Base-by-base conservation (phyloP, 2,113 vertebrate genomes). In the Neofelis nebulosa region DNA sequence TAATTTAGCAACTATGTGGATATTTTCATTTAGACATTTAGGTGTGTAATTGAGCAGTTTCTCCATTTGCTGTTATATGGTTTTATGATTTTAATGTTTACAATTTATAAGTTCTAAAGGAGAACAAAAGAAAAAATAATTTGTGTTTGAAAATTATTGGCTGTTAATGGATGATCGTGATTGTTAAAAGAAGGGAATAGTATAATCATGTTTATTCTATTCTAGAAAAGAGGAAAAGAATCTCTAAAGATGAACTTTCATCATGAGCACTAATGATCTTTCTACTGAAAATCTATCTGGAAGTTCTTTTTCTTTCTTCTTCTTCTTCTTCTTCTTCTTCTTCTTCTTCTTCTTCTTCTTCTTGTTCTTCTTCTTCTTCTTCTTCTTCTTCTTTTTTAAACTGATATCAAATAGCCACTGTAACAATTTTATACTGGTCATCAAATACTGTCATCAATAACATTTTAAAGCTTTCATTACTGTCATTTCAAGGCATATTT, bases 1-100 rank as follows among this genome's bases (percentile, higher is more conserved):
- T 96, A 94, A 97, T 96, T 98, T 97, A 97, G 52, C 33, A 91
- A n/a, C 81, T 78, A 97, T 16, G 83, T 95, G 45, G 33, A 61
- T 69, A 38, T 79, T 81, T 65, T 87, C 29, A 52, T 41, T 69
- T 65, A 86, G 13, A 80, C 1, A 86, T 15, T 66, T 88, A 68
- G 2, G 8, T 65, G 8, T 68, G 2, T 78, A 29, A 71, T 31
- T 69, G 27, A 80, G 10, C 29, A 48, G 0, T 87, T 91, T 94
- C 19, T 89, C 21, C 4, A 36, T 27, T 7, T 4, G 61, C 14
- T 33, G 4, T 1, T 87, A 33, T 29, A 11, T 41, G 4, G 74
- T 66, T 95, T 91, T 80, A 55, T 61, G 21, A 65, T 38, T 82
- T 96, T 38, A 27, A 65, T 78, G 18, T 89, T 78, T 79, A 55